phyloP scores from a whole-genome alignment of 1,140 invertebrate genomes.

The Diorhabda carinulata region DNA sequence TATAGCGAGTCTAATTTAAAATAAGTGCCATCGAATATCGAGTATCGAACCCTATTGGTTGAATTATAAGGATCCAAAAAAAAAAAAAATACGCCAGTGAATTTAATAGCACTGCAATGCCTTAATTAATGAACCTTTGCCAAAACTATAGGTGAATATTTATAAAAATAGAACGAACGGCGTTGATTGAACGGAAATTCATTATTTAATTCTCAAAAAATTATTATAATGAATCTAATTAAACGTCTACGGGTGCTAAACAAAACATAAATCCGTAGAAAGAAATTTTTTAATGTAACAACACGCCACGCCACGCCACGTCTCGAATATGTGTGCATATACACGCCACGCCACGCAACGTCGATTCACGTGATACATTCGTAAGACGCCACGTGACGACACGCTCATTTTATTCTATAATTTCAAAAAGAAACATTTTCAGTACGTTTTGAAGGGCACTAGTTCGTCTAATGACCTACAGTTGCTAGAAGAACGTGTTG shows the following conservation, averaged over 20 bases:
- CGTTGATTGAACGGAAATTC: too few relatives aligned
- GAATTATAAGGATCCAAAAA: conserved; percentile 14
- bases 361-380: too few relatives aligned
- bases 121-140: conserved; percentile 8
- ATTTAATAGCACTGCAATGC: conserved; percentile 18
- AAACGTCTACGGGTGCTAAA: too few relatives aligned
- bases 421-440: too few relatives aligned
- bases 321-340: neutral
- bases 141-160: conserved; percentile 6
- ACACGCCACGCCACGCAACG: conserved; percentile 4
- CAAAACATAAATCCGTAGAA: too few relatives aligned
- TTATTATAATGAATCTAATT: too few relatives aligned
- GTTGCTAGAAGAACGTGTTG: too few relatives aligned
- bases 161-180: neutral
- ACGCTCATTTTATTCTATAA: too few relatives aligned
- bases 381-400: too few relatives aligned
- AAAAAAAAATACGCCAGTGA: conserved; percentile 8
- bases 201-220: too few relatives aligned
- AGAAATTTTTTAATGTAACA: neutral
- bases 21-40: conserved; percentile 26
- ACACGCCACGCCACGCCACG: neutral
- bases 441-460: too few relatives aligned
- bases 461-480: too few relatives aligned
- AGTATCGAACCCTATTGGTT: conserved; percentile 21
- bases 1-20: conserved; percentile 32